phyloP scores from a whole-genome alignment of 2,888 invertebrate species.

The Diaprepes abbreviatus region DNA sequence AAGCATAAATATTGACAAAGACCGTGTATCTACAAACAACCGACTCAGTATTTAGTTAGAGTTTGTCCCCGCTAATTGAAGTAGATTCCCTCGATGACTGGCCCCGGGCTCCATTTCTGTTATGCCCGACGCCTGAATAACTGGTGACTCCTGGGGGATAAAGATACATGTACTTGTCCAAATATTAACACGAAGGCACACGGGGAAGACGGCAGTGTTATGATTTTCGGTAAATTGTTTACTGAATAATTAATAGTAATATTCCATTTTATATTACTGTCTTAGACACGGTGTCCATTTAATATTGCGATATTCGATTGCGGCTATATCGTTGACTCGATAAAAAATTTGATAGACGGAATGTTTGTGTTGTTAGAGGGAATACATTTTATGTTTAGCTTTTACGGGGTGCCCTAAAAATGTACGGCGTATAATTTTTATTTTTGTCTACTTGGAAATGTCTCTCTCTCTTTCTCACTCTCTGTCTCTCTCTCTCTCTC shows the following conservation, averaged over 20 bases:
- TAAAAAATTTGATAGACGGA: no score
- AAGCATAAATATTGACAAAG: constrained; percentile 32
- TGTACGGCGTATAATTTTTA: no score
- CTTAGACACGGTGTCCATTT: no score
- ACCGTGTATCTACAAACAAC: constrained; percentile 8
- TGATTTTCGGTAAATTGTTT: constrained; percentile 13
- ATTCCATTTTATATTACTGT: no score
- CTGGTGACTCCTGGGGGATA: constrained; percentile 36
- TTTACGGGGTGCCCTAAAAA: no score
- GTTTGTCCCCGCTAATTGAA: constrained; percentile 32
- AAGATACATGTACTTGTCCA: constrained; percentile 40
- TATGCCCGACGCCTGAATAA: constrained; percentile 39
- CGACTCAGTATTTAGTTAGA: constrained; percentile 26
- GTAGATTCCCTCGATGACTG: constrained; percentile 28
- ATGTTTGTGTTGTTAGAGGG: no score
- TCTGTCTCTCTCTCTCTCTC: no score
- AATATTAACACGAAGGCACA: constrained; percentile 32
- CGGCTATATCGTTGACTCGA: no score
- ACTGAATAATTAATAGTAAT: not conserved
- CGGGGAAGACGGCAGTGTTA: constrained; percentile 17
- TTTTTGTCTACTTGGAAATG: no score
- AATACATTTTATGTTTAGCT: no score
- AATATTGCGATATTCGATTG: no score
- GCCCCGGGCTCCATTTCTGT: constrained; percentile 34
- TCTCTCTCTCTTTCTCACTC: no score